Conservation (phyloP, 2,113 vertebrate genomes). For the Anser brachyrhynchus region DNA sequence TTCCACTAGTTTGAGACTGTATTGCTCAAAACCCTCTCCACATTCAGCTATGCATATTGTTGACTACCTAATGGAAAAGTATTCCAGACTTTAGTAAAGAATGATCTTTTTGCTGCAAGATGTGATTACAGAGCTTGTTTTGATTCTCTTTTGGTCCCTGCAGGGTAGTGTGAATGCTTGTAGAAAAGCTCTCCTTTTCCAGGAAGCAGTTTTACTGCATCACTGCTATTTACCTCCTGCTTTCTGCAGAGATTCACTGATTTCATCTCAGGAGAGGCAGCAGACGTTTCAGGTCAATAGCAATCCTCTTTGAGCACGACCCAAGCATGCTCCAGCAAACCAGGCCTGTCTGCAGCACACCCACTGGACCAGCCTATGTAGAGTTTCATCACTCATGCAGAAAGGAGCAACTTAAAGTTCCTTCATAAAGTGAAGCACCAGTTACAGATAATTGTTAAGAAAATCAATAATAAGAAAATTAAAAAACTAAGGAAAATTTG, state of each 20-base stretch:
- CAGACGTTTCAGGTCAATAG: neutral
- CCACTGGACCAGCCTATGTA: neutral
- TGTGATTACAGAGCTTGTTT: neutral
- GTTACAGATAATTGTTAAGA: neutral
- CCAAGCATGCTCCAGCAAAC: neutral
- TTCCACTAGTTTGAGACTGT: neutral
- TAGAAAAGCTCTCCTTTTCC: neutral
- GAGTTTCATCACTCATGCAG: neutral
- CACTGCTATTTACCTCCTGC: neutral
- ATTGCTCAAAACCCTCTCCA: neutral
- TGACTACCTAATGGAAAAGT: neutral
- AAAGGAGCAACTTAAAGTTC: neutral
- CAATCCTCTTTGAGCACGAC: neutral
- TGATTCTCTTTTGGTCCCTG: neutral
- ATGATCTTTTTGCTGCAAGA: neutral
- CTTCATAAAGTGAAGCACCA: neutral
- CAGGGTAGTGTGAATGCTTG: neutral
- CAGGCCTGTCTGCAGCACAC: neutral
- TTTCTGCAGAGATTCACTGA: constrained; percentile 21
- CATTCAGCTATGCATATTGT: neutral
- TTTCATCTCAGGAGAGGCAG: neutral
- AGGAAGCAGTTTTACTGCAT: constrained; percentile 9
- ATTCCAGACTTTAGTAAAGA: neutral
- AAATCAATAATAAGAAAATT: neutral
- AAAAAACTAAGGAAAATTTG: neutral